Evolutionary conservation across 2,888 invertebrate species (phyloP), one percentile per base, ranked within the genome.

Genomic region (Drosophila atripex): DNA sequence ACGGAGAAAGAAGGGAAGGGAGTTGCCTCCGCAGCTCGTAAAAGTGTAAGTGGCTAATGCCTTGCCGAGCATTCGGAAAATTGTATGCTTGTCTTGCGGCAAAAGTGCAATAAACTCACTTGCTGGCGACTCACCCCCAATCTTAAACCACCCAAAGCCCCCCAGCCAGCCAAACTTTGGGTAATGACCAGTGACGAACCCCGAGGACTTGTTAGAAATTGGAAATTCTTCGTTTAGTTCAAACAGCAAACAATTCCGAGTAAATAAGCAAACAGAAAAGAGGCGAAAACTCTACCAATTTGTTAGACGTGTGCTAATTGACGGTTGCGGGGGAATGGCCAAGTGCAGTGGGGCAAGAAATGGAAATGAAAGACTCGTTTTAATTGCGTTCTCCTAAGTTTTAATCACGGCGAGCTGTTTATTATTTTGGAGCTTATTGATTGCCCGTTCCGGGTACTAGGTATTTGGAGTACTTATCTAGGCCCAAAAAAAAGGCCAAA

Each of bases 81-180:
- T 70, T 57, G 50, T 66, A 57, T 56, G 84, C 80, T 84, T 85
- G 78, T 73, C 79, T 80, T 78, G 76, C 56, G 64, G 78, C 79
- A 68, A 86, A 72, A 82, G 82, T 78, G 82, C 82, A 82, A 82
- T 82, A 82, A 82, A 82, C 82, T 85, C 82, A 18, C 39, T 35
- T 35, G 83, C 87, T 78, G 76, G 21, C 49, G 38, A 47, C 50
- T 14, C 60, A 38, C 43, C 41, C 32, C 47, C 39, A 23, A 18
- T 28, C 21, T 9, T 21, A 14, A 21, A 43, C 30, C 54, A 53
- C 49, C 43, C 61, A 38, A 14, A 2, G 8, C 28, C 45, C 30
- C 32, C 23, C 23, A 8, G n/a, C n/a, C n/a, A 46, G 9, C 53
- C 4, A 3, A 39, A 23, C 47, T 30, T 30, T 39, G 38, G 56